Conservation (phyloP, 2,888 invertebrate species). For the Ophion ventricosus region DNA sequence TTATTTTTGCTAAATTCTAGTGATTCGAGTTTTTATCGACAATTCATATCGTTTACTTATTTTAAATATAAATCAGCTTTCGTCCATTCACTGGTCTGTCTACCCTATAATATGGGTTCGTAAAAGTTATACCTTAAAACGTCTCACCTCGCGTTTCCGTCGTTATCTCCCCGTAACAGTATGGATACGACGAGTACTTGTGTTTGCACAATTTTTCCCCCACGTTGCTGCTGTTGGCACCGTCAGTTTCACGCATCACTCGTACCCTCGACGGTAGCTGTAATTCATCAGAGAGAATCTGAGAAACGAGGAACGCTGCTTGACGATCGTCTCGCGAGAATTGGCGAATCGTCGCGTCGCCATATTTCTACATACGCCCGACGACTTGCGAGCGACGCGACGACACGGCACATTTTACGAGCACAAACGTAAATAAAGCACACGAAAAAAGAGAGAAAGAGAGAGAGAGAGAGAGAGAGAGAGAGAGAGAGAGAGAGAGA, state of each 20-base stretch:
- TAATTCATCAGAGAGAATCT: constrained; percentile 64
- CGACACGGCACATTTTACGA: constrained; percentile 56
- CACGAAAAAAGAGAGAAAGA: constrained; percentile 10
- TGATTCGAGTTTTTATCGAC: no score
- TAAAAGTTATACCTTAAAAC: not conserved
- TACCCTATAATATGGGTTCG: no score
- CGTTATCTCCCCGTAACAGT: constrained; percentile 93
- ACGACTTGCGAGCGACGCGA: constrained; percentile 46
- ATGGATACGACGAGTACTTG: constrained; percentile 94
- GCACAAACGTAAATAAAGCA: constrained; percentile 41
- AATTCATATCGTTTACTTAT: no score
- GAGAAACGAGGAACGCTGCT: constrained; percentile 27
- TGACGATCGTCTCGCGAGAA: not conserved
- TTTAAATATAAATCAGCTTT: no score
- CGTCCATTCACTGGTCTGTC: no score
- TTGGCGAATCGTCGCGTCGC: constrained; percentile 59
- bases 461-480: not conserved
- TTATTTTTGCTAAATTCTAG: no score
- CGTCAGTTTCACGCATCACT: constrained; percentile 89
- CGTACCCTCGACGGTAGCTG: constrained; percentile 88
- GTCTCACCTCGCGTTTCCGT: constrained; percentile 87
- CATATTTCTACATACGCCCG: constrained; percentile 12
- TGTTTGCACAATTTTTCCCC: constrained; percentile 91
- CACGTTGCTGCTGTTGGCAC: constrained; percentile 84
- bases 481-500: not conserved